Conservation (phyloP, 1,140 invertebrate genomes). For the Tigriopus japonicus region DNA sequence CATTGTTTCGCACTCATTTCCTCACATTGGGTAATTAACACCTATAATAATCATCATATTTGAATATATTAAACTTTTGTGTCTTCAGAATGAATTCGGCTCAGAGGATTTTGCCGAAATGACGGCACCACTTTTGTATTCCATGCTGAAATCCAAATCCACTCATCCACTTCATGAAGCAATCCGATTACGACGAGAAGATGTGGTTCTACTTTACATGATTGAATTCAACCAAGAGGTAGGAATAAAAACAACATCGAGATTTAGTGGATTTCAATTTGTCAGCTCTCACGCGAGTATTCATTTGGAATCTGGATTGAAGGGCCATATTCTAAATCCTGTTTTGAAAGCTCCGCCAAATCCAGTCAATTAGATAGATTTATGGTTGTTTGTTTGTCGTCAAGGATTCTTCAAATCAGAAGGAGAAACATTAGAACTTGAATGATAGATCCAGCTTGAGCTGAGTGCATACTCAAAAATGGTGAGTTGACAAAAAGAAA, state of each 20-base stretch:
- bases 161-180: constrained; percentile 71
- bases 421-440: no score
- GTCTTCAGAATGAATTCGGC: constrained; percentile 55
- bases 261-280: no score
- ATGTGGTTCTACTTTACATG: constrained; percentile 81
- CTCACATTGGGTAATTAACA: constrained; percentile 56
- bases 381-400: no score
- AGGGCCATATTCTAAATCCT: no score
- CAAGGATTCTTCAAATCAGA: no score
- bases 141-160: constrained; percentile 77
- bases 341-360: no score
- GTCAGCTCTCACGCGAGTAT: no score
- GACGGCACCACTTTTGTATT: constrained; percentile 66
- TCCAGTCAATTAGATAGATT: no score
- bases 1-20: constrained; percentile 79
- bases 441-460: no score
- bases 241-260: constrained; percentile 32
- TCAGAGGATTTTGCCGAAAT: constrained; percentile 78
- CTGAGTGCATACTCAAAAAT: no score
- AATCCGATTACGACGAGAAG: constrained; percentile 63
- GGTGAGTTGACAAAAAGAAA: no score
- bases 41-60: background rate
- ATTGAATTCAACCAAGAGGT: constrained; percentile 74
- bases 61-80: constrained; percentile 3
- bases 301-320: no score